Conservation (phyloP, 1,140 invertebrate species). For the Brachionus angularis region DNA sequence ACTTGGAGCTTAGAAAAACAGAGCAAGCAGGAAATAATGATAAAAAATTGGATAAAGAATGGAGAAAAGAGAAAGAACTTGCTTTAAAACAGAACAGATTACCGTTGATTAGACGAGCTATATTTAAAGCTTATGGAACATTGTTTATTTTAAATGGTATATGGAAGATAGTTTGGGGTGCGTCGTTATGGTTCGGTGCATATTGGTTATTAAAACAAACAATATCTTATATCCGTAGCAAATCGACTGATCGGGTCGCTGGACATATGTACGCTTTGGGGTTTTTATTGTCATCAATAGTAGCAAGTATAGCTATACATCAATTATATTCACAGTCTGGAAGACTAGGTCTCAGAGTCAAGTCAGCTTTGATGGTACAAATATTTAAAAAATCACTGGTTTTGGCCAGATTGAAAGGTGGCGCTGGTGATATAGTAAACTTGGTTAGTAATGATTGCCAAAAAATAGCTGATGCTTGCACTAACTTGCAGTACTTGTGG, state of each 20-base stretch:
- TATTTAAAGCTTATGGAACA: background rate
- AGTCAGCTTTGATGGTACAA: background rate
- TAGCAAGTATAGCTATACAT: background rate
- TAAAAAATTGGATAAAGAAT: background rate
- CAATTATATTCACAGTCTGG: background rate
- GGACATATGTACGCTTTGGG: background rate
- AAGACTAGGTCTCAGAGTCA: background rate
- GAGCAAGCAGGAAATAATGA: background rate
- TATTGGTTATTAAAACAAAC: background rate
- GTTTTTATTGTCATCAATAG: background rate
- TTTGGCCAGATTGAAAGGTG: background rate
- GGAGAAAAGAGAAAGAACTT: background rate
- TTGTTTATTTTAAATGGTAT: background rate
- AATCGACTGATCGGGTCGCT: background rate
- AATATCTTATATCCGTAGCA: background rate
- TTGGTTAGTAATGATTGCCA: constrained; percentile 63
- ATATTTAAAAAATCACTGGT: background rate
- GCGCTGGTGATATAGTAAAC: constrained; percentile 63
- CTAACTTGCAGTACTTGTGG: constrained; percentile 91
- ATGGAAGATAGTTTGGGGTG: background rate
- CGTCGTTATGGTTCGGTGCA: background rate
- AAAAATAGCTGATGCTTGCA: constrained; percentile 59
- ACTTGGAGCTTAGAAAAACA: background rate
- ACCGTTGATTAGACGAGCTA: background rate
- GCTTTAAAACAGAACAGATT: background rate